These are phyloP conservation scores for Callaeas wilsoni DNA, from an alignment of 2,113 vertebrate species.

Conservation along the genomic window DNA sequence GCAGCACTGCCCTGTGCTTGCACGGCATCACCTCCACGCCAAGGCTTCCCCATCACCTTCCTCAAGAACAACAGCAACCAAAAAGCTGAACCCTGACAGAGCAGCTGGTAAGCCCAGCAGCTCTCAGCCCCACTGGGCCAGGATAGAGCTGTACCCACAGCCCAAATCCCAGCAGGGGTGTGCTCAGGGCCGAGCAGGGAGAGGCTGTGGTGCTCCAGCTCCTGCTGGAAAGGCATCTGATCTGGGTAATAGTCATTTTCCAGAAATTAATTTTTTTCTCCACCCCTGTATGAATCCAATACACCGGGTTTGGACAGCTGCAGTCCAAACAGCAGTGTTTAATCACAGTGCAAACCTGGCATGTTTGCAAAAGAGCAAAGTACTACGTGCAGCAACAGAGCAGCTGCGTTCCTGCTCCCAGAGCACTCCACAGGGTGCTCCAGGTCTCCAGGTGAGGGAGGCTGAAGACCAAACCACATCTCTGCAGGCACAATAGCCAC, in stretches of 20 bases:
- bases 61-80: neutral
- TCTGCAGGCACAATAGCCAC: neutral
- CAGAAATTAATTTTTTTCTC: neutral
- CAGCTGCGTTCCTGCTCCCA: neutral
- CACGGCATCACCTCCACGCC: neutral
- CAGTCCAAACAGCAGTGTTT: neutral
- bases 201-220: neutral
- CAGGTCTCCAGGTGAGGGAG: neutral
- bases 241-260: neutral
- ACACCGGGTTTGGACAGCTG: constrained; percentile 12
- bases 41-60: neutral
- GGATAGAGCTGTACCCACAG: neutral
- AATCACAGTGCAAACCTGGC: neutral
- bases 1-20: neutral
- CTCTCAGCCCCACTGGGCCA: neutral
- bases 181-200: neutral
- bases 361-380: neutral
- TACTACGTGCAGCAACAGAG: neutral
- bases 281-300: neutral
- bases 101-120: neutral
- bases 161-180: neutral
- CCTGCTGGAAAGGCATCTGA: neutral
- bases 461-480: neutral
- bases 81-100: neutral
- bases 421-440: neutral